Conservation (phyloP, 2,888 invertebrate species). For the Oligia latruncula region DNA sequence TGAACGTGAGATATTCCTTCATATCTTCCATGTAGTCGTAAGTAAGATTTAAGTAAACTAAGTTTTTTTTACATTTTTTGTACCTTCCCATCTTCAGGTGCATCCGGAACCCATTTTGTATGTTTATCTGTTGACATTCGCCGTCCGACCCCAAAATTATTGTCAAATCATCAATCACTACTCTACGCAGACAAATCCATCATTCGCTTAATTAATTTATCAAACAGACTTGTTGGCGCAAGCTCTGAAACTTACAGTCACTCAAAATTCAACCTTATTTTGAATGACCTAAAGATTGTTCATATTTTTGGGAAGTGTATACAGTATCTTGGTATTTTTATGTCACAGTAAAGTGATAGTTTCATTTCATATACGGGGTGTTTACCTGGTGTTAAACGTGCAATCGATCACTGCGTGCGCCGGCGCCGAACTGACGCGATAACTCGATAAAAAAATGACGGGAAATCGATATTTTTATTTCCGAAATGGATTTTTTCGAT, state of each 20-base stretch:
- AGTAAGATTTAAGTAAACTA: slow-evolving; percentile 5
- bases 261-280: slow-evolving; percentile 58
- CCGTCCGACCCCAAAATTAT: slow-evolving; percentile 74
- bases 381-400: slow-evolving; percentile 75
- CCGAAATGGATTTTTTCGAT: slow-evolving; percentile 32
- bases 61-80: slow-evolving; percentile 3
- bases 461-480: slow-evolving; percentile 62
- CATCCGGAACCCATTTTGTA: slow-evolving; percentile 55
- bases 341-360: slow-evolving; percentile 70
- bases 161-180: slow-evolving; percentile 85
- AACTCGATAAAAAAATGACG: slow-evolving; percentile 58
- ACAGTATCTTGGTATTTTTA: slow-evolving; percentile 60
- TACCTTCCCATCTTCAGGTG: slow-evolving; percentile 30
- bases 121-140: slow-evolving; percentile 72
- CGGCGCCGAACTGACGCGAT: slow-evolving; percentile 72
- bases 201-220: slow-evolving; percentile 81
- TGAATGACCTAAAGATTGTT: slow-evolving; percentile 10
- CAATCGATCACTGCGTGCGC: slow-evolving; percentile 76
- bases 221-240: slow-evolving; percentile 57
- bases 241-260: slow-evolving; percentile 36
- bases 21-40: neutral
- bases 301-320: slow-evolving; percentile 21
- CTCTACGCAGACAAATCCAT: slow-evolving; percentile 74
- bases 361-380: slow-evolving; percentile 76
- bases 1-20: neutral